Percentiles rank a stretch among this genome's conserved stretches.
Evolutionary conservation across 92 coral and sea anemone genomes (phyloP).

Genomic region (Phenganax subtilis): DNA sequence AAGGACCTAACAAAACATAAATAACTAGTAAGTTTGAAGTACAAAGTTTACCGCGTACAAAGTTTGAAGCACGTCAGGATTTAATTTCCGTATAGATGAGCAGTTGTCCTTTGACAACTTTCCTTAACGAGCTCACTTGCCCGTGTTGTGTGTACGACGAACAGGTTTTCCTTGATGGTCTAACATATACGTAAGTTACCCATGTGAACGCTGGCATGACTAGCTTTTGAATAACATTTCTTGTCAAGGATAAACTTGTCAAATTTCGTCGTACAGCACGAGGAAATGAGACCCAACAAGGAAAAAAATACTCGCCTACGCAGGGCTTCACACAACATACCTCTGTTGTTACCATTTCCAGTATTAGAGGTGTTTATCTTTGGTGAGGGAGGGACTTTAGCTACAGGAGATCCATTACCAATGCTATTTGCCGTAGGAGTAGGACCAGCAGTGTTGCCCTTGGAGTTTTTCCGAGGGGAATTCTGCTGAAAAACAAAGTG

Average conservation of each 20-base stretch:
- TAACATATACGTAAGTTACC: too few relatives aligned
- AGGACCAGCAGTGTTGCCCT: constrained; percentile 52
- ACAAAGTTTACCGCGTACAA: background rate
- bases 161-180: too few relatives aligned
- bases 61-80: background rate
- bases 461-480: constrained; percentile 93
- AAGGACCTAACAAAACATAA: background rate
- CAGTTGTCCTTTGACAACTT: too few relatives aligned
- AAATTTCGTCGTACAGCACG: too few relatives aligned
- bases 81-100: too few relatives aligned
- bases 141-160: too few relatives aligned
- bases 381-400: background rate
- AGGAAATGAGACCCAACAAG: too few relatives aligned
- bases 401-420: constrained; percentile 29
- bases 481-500: constrained; percentile 42
- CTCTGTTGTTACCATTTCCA: constrained; percentile 21
- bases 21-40: background rate
- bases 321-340: background rate
- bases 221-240: too few relatives aligned
- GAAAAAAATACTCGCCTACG: background rate
- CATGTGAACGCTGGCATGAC: background rate
- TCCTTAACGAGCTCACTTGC: too few relatives aligned
- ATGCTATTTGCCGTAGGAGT: constrained; percentile 48
- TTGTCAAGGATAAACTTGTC: too few relatives aligned
- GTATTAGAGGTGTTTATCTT: constrained; percentile 16